Evolutionary conservation across 2,797 vertebrate species (phyloP), one percentile per base, ranked within the genome.

Genomic region (Hapalemur alaotrensis): DNA sequence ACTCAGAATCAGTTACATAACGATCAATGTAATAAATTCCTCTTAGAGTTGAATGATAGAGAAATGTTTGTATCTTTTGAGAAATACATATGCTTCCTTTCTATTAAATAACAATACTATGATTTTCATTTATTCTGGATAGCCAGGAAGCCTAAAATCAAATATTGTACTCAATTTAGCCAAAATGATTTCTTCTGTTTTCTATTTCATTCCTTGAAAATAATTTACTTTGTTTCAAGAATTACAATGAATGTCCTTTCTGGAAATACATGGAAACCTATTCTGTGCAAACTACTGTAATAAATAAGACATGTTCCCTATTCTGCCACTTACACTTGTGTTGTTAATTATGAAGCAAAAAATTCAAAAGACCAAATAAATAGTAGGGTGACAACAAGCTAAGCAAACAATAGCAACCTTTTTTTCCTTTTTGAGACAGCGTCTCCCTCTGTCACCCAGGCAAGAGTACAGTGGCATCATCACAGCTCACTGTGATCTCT

Each of bases 221-320:
- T 67, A 83, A 89, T 67, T 89, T 88, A 84, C 28, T 93, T 86
- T 95, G 81, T 84, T 96, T 97, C 84, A 97, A 88, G n/a, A 93
- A 95, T 93, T 79, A 91, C n/a, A 86, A 35, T 52, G 57, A 38
- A 12, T 91, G 90, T 72, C 48, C 61, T 81, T 93, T 94, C 76
- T 76, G 5, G 50, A 91, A 90, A 35, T 72, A 88, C 15, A 80
- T 46, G 25, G 43, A 81, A 94, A 63, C 15, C 32, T 85, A 78
- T 38, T 78, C 30, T 85, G 43, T 97, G 46, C 7, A 91, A 94
- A 92, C 35, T 70, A 87, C 43, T 57, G 0, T 83, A 83, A 83
- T 46, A 82, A 79, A 87, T 61, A 90, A 94, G 69, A 79, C 2
- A 48, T 65, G 57, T 30, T 46, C 67, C 32, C 65, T 83, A 67